These are phyloP conservation scores for Listronotus oregonensis DNA, from an alignment of 1,140 invertebrate species.

Conservation along the genomic window DNA sequence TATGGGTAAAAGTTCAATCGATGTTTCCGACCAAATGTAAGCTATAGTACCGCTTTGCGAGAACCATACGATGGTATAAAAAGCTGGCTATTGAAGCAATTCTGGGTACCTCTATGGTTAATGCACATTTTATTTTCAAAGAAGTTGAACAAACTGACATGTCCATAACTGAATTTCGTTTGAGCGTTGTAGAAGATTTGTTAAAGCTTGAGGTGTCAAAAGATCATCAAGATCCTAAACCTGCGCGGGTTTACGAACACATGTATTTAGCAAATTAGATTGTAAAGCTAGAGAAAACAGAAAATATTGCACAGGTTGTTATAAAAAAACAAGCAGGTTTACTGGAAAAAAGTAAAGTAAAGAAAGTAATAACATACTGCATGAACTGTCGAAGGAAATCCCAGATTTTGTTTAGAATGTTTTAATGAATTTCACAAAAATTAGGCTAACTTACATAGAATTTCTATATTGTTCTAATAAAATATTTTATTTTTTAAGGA, in stretches of 20 bases:
- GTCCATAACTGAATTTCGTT: neutral
- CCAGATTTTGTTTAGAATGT: slow-evolving; percentile 11
- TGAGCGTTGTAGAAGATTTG: slow-evolving; percentile 8
- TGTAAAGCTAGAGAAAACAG: slow-evolving; percentile 1
- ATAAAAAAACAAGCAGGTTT: neutral
- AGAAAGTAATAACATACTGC: no score
- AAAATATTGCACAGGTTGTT: slow-evolving; percentile 14
- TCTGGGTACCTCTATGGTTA: neutral
- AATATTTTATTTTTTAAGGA: no score
- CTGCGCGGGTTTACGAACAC: neutral
- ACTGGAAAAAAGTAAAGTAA: neutral
- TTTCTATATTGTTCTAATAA: no score
- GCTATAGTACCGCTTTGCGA: slow-evolving; percentile 34
- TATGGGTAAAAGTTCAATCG: slow-evolving; percentile 47
- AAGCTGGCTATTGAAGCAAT: slow-evolving; percentile 12
- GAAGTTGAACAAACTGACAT: slow-evolving; percentile 2
- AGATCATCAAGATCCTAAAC: neutral
- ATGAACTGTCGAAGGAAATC: slow-evolving; percentile 3
- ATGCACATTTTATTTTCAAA: slow-evolving; percentile 7
- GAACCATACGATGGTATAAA: slow-evolving; percentile 10
- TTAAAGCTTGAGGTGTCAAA: neutral
- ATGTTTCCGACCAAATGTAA: slow-evolving; percentile 41
- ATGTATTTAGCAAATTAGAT: no score
- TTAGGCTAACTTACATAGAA: no score
- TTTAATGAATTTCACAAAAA: neutral